A percentile compares a stretch with the other conserved stretches of the same genome.
Conservation (phyloP, 2,888 invertebrate species). For the Pseudococcus jackbeardsleyi region DNA sequence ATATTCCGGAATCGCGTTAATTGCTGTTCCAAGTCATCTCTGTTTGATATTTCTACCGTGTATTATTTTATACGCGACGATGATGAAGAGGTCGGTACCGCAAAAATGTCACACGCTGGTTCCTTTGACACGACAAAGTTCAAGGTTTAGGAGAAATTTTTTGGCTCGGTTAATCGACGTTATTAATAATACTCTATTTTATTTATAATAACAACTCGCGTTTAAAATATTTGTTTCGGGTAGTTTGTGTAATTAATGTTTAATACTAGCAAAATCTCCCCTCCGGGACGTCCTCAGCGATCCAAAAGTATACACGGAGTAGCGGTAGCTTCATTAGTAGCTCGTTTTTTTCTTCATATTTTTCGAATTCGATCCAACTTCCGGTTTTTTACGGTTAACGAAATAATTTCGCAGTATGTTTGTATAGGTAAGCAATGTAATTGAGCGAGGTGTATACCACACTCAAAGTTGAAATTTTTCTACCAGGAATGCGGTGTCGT, state of each 20-base stretch:
- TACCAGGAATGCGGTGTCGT: neutral
- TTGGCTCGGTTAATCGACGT: slow-evolving; percentile 46
- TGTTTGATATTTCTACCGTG: slow-evolving; percentile 8
- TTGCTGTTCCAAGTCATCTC: neutral
- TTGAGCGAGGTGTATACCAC: neutral
- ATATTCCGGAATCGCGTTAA: neutral
- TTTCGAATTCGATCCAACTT: slow-evolving; percentile 11
- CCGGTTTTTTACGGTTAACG: neutral
- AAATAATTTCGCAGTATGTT: neutral
- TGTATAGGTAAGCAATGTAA: neutral
- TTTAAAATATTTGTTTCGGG: slow-evolving; percentile 50
- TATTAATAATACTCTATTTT: slow-evolving; percentile 48
- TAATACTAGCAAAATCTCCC: slow-evolving; percentile 11
- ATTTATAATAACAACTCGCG: slow-evolving; percentile 45
- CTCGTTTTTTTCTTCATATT: neutral
- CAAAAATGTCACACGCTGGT: slow-evolving; percentile 29
- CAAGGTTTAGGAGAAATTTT: slow-evolving; percentile 53
- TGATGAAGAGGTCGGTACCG: neutral
- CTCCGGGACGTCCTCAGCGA: neutral
- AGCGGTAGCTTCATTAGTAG: neutral
- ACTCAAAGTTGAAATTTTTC: neutral
- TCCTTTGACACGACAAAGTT: slow-evolving; percentile 49
- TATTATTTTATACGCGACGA: neutral
- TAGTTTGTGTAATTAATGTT: slow-evolving; percentile 46
- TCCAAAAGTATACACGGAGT: neutral